phyloP scores from a whole-genome alignment of 2,888 invertebrate genomes.

The Campoplex capitator region DNA sequence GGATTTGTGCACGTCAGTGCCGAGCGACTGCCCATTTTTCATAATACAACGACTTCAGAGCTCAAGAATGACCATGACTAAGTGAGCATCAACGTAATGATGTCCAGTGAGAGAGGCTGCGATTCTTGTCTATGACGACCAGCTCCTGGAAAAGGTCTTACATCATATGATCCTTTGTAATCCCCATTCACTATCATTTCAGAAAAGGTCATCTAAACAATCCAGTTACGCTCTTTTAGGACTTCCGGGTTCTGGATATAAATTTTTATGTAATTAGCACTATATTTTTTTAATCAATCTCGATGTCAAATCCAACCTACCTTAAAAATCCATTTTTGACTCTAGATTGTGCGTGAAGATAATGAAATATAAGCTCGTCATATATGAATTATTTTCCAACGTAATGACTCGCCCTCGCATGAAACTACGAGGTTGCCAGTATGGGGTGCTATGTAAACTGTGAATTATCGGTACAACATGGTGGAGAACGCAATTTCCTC shows the following conservation, averaged over 20 bases:
- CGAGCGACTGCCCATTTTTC: conserved; percentile 70
- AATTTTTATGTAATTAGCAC: background rate
- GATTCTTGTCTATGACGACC: conserved; percentile 11
- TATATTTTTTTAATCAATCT: background rate
- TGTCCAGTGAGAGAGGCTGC: conserved; percentile 16
- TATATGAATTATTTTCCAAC: conserved; percentile 15
- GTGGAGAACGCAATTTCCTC: conserved; percentile 67
- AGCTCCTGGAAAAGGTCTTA: conserved; percentile 10
- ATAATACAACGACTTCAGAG: conserved; percentile 50
- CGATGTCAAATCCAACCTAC: background rate
- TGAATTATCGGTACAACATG: conserved; percentile 60
- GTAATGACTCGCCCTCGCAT: background rate
- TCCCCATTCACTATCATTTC: conserved; percentile 73
- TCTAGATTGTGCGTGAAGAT: background rate
- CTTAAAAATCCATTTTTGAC: background rate
- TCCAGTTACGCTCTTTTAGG: background rate
- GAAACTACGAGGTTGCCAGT: background rate
- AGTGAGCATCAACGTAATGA: conserved; percentile 52
- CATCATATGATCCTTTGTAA: conserved; percentile 69
- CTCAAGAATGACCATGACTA: conserved; percentile 41
- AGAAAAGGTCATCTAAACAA: conserved; percentile 19
- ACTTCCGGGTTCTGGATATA: background rate
- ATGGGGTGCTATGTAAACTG: conserved; percentile 6
- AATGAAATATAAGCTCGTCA: background rate
- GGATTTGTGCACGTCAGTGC: conserved; percentile 25